phyloP scores from a whole-genome alignment of 1,140 invertebrate species.

The Pogonognathellus flavescens region DNA sequence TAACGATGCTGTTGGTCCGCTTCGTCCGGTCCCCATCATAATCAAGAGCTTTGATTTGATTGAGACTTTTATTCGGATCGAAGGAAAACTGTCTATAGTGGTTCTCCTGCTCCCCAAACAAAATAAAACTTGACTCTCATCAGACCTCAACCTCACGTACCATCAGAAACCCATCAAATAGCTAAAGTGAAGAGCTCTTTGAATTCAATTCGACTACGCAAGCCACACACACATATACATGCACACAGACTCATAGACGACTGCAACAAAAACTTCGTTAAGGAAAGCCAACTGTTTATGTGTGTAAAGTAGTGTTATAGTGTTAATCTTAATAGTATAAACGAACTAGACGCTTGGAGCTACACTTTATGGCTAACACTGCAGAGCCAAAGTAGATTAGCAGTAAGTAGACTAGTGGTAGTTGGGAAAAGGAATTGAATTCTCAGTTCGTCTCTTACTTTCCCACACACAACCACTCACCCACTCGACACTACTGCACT shows the following conservation, averaged over 20 bases:
- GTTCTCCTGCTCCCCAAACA: neutral
- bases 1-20: neutral
- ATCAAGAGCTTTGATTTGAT: constrained; percentile 2
- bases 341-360: too few species aligned
- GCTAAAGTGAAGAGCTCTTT: neutral
- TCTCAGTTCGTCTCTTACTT: neutral
- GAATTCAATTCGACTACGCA: neutral
- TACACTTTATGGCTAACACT: too few species aligned
- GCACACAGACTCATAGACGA: neutral
- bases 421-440: neutral
- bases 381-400: too few species aligned
- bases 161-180: constrained; percentile 2
- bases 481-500: neutral
- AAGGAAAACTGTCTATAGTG: neutral
- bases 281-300: constrained; percentile 27
- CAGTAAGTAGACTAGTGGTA: too few species aligned
- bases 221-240: neutral
- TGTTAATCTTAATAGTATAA: neutral
- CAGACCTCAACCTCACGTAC: neutral
- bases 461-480: neutral
- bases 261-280: neutral
- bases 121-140: neutral
- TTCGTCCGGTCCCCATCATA: neutral
- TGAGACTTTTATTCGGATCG: neutral
- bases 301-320: neutral